Percentiles rank a stretch among this genome's conserved stretches.
These are phyloP conservation scores for Trimorus sp. DNA, from an alignment of 2,888 invertebrate species.

Conservation along the genomic window DNA sequence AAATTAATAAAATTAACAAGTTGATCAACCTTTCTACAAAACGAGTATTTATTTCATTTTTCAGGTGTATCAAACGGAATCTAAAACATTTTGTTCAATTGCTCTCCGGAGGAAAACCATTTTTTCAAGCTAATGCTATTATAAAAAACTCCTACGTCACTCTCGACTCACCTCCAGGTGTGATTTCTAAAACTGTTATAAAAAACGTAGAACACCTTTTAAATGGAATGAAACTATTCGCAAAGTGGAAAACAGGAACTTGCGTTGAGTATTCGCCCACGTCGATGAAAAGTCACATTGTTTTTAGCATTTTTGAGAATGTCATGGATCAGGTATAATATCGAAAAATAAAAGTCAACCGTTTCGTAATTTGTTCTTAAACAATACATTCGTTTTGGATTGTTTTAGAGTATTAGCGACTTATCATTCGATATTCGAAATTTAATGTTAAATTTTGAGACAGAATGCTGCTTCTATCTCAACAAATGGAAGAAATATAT, in stretches of 20 bases:
- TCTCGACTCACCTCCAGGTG: constrained; percentile 88
- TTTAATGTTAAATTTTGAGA: constrained; percentile 85
- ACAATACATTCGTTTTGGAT: neutral
- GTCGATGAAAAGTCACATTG: constrained; percentile 83
- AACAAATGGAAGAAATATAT: constrained; percentile 88
- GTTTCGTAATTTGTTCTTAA: constrained; percentile 76
- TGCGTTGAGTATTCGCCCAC: constrained; percentile 89
- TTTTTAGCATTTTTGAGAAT: constrained; percentile 91
- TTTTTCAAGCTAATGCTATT: constrained; percentile 91
- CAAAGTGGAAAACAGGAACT: constrained; percentile 93
- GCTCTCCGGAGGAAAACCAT: constrained; percentile 83
- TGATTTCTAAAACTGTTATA: constrained; percentile 90
- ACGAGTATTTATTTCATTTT: constrained; percentile 12
- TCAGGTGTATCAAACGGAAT: constrained; percentile 83
- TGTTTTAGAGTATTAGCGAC: constrained; percentile 85
- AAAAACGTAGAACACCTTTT: constrained; percentile 90
- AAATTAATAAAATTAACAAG: neutral
- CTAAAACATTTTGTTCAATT: constrained; percentile 86
- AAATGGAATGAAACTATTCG: constrained; percentile 88
- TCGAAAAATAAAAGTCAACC: neutral
- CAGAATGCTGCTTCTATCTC: constrained; percentile 85
- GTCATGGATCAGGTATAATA: constrained; percentile 84
- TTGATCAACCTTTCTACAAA: neutral
- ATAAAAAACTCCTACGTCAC: constrained; percentile 89
- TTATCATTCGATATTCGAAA: constrained; percentile 86